These are phyloP conservation scores for Pogonocichla stellata DNA, from an alignment of 2,113 vertebrate species.

Conservation along the genomic window DNA sequence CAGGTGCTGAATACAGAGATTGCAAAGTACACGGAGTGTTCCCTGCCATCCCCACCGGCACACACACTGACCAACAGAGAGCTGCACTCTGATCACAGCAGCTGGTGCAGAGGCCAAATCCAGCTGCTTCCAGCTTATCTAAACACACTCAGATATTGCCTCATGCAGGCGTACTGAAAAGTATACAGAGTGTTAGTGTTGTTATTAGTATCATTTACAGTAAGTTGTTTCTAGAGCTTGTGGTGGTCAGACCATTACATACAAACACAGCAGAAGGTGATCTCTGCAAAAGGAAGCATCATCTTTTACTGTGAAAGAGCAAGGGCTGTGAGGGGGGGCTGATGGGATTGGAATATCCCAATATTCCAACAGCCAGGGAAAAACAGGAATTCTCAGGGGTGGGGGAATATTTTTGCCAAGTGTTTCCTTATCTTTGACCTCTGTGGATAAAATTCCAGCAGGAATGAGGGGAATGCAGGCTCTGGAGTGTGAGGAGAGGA, in stretches of 20 bases:
- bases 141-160: not conserved
- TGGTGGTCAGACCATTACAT: not conserved
- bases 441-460: not conserved
- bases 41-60: rapidly evolving
- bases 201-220: not conserved
- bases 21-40: rapidly evolving
- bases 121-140: not conserved
- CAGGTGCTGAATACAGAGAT: not conserved
- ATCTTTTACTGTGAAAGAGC: not conserved
- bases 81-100: not conserved
- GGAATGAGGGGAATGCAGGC: not conserved
- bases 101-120: not conserved
- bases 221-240: not conserved
- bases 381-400: not conserved
- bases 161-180: not conserved
- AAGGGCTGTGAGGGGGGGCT: not conserved
- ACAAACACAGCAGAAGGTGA: not conserved
- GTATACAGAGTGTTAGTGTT: not conserved
- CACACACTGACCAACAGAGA: not conserved
- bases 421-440: not conserved
- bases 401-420: not conserved
- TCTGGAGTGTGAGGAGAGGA: rapidly evolving
- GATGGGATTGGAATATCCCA: not conserved
- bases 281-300: not conserved
- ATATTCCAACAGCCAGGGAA: rapidly evolving